Conservation (phyloP, 2,797 vertebrate species). For the Anguilla megastoma region DNA sequence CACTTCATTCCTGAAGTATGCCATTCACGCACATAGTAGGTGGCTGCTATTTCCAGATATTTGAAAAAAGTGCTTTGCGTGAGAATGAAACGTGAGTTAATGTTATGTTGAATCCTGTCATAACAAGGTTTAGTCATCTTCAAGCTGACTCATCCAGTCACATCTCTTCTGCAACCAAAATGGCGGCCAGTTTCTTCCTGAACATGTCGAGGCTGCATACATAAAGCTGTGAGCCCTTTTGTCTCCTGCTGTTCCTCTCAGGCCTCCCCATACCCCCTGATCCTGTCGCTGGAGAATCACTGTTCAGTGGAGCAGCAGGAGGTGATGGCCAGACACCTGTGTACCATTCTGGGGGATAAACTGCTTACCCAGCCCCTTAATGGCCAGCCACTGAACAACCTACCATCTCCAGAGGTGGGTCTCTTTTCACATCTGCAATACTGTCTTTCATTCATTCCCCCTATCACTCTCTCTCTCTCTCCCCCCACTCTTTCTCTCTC, state of each 20-base stretch:
- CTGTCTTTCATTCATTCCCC: neutral
- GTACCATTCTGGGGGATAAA: constrained; percentile 82
- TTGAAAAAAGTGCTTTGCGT: neutral
- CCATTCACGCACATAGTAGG: neutral
- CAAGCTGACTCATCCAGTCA: neutral
- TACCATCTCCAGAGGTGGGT: constrained; percentile 90
- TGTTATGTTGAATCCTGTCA: neutral
- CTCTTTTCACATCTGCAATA: neutral
- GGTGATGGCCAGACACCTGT: constrained; percentile 86
- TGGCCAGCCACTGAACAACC: constrained; percentile 59
- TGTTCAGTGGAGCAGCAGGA: constrained; percentile 93
- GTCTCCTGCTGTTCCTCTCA: constrained; percentile 32
- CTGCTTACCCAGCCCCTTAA: constrained; percentile 79
- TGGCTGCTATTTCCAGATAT: neutral
- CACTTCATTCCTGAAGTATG: constrained; percentile 1
- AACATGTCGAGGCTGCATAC: neutral
- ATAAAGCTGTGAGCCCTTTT: neutral
- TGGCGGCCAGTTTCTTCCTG: neutral
- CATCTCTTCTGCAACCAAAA: neutral
- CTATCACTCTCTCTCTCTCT: neutral
- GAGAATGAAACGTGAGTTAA: neutral
- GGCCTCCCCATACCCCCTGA: constrained; percentile 70
- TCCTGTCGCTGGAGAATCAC: constrained; percentile 96
- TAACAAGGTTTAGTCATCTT: neutral
- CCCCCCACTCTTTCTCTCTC: neutral